Conservation (phyloP, 2,888 invertebrate genomes). For the Oscheius sp. region DNA sequence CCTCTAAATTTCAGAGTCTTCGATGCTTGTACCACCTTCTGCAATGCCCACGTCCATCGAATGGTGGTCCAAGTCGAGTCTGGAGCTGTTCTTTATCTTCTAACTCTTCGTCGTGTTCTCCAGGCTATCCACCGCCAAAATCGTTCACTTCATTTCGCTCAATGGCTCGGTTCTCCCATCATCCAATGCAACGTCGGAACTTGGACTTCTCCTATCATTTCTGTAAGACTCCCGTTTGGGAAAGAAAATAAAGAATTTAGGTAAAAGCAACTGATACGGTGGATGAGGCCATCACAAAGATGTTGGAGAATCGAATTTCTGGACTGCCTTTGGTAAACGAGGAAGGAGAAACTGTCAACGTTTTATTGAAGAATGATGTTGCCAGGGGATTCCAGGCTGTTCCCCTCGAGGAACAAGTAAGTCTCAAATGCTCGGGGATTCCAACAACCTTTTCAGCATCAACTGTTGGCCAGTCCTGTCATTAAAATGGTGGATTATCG, state of each 20-base stretch:
- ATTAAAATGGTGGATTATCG: slow-evolving; percentile 6
- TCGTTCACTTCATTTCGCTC: slow-evolving; percentile 55
- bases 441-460: too few species aligned
- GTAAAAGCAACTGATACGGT: slow-evolving; percentile 23
- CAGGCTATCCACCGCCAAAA: slow-evolving; percentile 54
- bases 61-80: slow-evolving; percentile 42
- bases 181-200: slow-evolving; percentile 45
- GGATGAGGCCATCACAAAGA: slow-evolving; percentile 38
- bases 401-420: slow-evolving; percentile 12
- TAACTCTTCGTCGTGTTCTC: slow-evolving; percentile 48
- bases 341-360: slow-evolving; percentile 31
- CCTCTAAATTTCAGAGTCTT: slow-evolving; percentile 35
- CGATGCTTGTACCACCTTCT: slow-evolving; percentile 48
- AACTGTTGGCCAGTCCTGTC: not conserved
- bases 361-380: slow-evolving; percentile 35
- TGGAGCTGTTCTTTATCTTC: slow-evolving; percentile 44
- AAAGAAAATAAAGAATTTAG: not conserved
- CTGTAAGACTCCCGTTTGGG: slow-evolving; percentile 6
- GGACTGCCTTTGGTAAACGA: slow-evolving; percentile 49
- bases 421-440: not conserved
- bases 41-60: slow-evolving; percentile 44
- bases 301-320: slow-evolving; percentile 49
- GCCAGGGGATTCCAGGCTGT: slow-evolving; percentile 27
- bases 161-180: slow-evolving; percentile 51
- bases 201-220: slow-evolving; percentile 37